Conservation (phyloP, 2,888 invertebrate genomes). For the Hofmannophila pseudospretella region DNA sequence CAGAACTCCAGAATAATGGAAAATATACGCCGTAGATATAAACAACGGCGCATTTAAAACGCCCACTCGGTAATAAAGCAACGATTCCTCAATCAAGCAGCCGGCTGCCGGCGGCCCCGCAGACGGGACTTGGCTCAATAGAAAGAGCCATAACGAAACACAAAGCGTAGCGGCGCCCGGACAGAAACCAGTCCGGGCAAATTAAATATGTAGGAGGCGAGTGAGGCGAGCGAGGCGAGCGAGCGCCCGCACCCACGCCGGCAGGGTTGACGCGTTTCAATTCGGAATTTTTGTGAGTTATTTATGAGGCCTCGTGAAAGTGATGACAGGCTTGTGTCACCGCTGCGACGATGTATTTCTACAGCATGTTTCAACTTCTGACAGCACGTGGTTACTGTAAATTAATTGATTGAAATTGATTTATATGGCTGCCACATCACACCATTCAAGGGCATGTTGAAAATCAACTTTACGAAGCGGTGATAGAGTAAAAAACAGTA, state of each 20-base stretch:
- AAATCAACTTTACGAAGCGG: no score
- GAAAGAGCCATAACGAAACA: slow-evolving; percentile 74
- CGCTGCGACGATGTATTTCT: no score
- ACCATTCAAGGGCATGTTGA: no score
- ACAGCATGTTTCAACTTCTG: no score
- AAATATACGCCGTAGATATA: slow-evolving; percentile 2
- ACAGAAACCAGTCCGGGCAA: slow-evolving; percentile 74
- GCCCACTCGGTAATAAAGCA: slow-evolving; percentile 7
- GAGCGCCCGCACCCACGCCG: slow-evolving; percentile 39
- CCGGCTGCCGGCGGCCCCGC: slow-evolving; percentile 17
- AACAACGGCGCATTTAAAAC: slow-evolving; percentile 5
- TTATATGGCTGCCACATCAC: no score
- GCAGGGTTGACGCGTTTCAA: slow-evolving; percentile 38
- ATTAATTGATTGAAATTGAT: no score
- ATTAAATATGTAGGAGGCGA: slow-evolving; percentile 77
- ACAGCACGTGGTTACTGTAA: no score
- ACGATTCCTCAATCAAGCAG: slow-evolving; percentile 11
- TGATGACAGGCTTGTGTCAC: slow-evolving; percentile 2
- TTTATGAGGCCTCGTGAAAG: slow-evolving; percentile 4
- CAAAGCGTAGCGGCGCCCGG: slow-evolving; percentile 65
- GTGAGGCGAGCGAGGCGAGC: no score
- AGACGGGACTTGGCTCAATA: slow-evolving; percentile 32
- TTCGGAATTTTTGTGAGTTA: slow-evolving; percentile 6
- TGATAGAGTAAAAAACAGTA: no score
- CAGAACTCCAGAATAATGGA: neutral